A percentile compares a stretch with the other conserved stretches of the same genome.
Evolutionary conservation across 1,140 invertebrate species (phyloP).

Genomic region (Leucophenga varia): DNA sequence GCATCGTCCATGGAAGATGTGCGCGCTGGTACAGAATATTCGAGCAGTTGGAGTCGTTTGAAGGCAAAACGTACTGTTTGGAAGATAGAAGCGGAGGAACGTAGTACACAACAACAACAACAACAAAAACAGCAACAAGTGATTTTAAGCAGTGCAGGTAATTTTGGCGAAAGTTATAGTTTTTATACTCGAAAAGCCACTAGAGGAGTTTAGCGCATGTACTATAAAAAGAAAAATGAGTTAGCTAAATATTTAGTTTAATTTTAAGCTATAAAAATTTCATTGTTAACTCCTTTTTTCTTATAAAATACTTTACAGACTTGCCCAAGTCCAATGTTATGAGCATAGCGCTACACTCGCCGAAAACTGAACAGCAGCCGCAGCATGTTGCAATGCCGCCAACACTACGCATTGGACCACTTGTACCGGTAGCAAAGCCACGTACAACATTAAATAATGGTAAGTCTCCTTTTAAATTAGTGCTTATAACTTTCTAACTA

Average conservation of each 20-base stretch:
- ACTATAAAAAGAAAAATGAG: background rate
- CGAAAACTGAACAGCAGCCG: constrained; percentile 29
- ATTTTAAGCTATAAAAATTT: too few relatives aligned
- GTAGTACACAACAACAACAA: constrained; percentile 27
- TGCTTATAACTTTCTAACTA: background rate
- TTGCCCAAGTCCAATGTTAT: constrained; percentile 52
- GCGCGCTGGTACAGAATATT: constrained; percentile 37
- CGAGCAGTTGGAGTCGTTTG: constrained; percentile 53
- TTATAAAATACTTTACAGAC: constrained; percentile 26
- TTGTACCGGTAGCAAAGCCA: constrained; percentile 43
- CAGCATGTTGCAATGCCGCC: constrained; percentile 22
- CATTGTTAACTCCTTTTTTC: background rate
- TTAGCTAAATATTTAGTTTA: background rate
- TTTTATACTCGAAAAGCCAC: background rate
- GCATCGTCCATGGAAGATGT: constrained; percentile 41
- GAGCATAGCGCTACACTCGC: constrained; percentile 50
- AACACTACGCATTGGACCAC: constrained; percentile 31
- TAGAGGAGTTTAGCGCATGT: background rate
- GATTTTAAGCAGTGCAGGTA: constrained; percentile 32
- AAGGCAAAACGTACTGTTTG: constrained; percentile 51
- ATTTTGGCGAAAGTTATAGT: constrained; percentile 6
- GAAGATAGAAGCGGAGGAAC: constrained; percentile 44
- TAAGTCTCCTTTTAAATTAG: background rate
- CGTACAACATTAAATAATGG: constrained; percentile 32
- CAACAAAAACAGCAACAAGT: too few relatives aligned